Evolutionary conservation across 2,797 vertebrate genomes (phyloP), one percentile per base, ranked within the genome.

Genomic region (Sternotherus odoratus): DNA sequence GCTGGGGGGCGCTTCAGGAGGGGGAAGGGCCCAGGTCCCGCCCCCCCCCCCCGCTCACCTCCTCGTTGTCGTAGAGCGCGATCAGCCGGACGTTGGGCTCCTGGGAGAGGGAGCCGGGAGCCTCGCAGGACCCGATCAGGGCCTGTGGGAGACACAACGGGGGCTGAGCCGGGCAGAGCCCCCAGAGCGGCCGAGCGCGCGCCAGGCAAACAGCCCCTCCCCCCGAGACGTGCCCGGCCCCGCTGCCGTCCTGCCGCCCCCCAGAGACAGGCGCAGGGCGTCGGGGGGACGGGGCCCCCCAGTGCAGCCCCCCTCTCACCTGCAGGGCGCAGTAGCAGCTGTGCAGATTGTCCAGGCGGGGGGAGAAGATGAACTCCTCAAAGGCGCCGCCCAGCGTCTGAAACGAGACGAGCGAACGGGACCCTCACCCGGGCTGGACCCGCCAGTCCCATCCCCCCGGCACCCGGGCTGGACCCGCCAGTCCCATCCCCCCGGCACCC

Each of bases 251-350:
- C n/a, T 10, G 21, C 51, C 17, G 43, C 39, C 46, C 39, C 21
- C 51, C 78, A 12, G 8, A 28, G 19, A 33, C 12, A 12, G 15
- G 28, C 12, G 28, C 56, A 60, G 33, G 8, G 60, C 7, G 4
- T 10, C 4, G 9, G 54, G 4, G 26, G 26, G 56, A 33, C 12
- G 17, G 1, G 23, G 19, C 17, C 83, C 19, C 69, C 33, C 33
- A 3, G 17, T 8, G 3, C 12, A 4, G 2, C 21, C 24, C 74
- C 16, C 81, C 49, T 28, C 97, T 95, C 92, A 99, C 99, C 98
- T 99, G 98, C 92, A 99, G 98, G 94, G 99, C 99, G 11, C 99
- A 99, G 98, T 98, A 99, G 98, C 99, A 99, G 98, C 99, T 99
- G 97, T 99, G 99, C 50, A 99, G 98, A 93, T 99, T 99, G 97